phyloP scores from a whole-genome alignment of 2,113 vertebrate genomes.

The Hippolais icterina region DNA sequence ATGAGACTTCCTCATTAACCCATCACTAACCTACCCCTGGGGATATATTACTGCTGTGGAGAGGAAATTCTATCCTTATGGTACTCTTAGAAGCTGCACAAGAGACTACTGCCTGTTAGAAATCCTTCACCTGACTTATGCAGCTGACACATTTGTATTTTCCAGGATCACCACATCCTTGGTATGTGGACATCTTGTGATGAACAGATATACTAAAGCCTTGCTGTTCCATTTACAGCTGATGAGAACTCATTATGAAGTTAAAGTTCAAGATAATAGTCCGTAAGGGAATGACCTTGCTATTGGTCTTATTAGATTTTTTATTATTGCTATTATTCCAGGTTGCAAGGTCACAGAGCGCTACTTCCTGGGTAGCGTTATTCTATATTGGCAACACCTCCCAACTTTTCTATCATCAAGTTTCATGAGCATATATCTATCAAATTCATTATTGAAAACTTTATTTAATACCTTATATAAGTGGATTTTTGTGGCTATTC shows the following conservation, averaged over 20 bases:
- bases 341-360: not conserved
- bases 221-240: not conserved
- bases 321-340: not conserved
- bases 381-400: not conserved
- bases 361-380: not conserved
- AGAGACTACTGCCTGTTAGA: not conserved
- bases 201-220: not conserved
- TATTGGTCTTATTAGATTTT: constrained; percentile 7
- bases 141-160: not conserved
- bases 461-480: not conserved
- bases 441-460: not conserved
- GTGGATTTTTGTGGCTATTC: not conserved
- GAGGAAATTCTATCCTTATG: not conserved
- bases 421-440: rapidly evolving
- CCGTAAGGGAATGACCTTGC: not conserved
- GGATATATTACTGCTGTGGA: not conserved
- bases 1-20: not conserved
- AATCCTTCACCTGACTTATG: not conserved
- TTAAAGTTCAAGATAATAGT: constrained; percentile 1
- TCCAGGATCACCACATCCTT: not conserved
- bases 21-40: not conserved
- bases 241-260: not conserved
- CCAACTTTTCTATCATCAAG: not conserved
- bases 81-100: not conserved
- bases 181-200: not conserved